phyloP scores from a whole-genome alignment of 2,888 invertebrate genomes.

The Lamellibrachia satsuma region DNA sequence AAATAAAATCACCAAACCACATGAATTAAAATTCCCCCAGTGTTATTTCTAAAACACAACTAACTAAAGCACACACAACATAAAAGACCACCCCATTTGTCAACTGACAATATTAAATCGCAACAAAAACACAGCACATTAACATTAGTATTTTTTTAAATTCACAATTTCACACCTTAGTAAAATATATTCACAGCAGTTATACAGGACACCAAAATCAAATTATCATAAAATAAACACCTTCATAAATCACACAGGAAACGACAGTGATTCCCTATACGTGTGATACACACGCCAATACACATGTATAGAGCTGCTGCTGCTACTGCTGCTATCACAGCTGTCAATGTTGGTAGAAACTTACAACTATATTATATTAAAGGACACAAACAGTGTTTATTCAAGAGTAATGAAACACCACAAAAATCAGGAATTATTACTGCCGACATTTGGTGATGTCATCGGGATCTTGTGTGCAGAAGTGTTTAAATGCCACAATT shows the following conservation, averaged over 20 bases:
- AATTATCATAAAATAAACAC: not conserved
- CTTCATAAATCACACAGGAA: not conserved
- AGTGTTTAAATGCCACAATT: no score
- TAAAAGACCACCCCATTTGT: not conserved
- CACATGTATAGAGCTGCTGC: not conserved
- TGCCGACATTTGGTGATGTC: no score
- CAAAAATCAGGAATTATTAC: no score
- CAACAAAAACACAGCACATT: not conserved
- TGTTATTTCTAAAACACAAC: not conserved
- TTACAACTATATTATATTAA: no score
- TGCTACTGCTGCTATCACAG: no score
- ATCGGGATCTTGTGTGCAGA: no score
- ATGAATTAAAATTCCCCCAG: not conserved
- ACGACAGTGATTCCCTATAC: not conserved
- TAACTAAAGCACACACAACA: not conserved
- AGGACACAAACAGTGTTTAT: no score
- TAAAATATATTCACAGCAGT: not conserved
- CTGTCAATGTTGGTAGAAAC: no score
- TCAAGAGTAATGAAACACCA: no score
- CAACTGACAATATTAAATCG: not conserved
- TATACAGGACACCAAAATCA: not conserved
- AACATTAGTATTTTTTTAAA: not conserved
- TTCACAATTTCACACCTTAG: not conserved
- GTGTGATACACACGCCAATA: not conserved
- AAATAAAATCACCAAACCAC: not conserved